Evolutionary conservation across 1,140 invertebrate species (phyloP).

Genomic region (Babylonia areolata): DNA sequence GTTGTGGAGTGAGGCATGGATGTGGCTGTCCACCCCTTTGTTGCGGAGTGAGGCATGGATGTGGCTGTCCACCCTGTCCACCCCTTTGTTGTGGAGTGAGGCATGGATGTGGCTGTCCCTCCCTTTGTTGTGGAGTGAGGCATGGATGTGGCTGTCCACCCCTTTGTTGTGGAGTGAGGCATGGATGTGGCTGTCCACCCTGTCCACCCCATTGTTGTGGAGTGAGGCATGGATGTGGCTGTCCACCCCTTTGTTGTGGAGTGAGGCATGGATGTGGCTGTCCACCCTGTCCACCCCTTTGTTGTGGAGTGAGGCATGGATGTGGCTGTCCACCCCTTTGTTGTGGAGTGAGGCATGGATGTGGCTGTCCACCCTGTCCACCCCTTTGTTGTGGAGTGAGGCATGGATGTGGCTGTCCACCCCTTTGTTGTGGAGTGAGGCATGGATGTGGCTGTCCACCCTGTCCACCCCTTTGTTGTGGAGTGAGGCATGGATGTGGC

Average conservation of each 20-base stretch:
- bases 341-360: too few relatives aligned
- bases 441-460: background rate
- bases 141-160: background rate
- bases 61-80: background rate
- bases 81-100: too few relatives aligned
- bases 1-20: background rate
- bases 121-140: background rate
- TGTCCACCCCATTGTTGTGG: too few relatives aligned
- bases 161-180: background rate
- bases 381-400: background rate
- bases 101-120: background rate
- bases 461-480: too few relatives aligned
- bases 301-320: background rate
- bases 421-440: background rate
- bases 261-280: background rate
- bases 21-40: background rate
- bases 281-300: background rate
- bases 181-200: background rate
- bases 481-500: background rate
- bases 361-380: background rate
- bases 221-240: background rate
- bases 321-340: background rate
- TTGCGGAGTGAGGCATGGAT: background rate
- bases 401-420: background rate
- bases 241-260: background rate